Evolutionary conservation across 2,797 vertebrate species (phyloP), one percentile per base, ranked within the genome.

Genomic region (Pogoniulus pusillus): DNA sequence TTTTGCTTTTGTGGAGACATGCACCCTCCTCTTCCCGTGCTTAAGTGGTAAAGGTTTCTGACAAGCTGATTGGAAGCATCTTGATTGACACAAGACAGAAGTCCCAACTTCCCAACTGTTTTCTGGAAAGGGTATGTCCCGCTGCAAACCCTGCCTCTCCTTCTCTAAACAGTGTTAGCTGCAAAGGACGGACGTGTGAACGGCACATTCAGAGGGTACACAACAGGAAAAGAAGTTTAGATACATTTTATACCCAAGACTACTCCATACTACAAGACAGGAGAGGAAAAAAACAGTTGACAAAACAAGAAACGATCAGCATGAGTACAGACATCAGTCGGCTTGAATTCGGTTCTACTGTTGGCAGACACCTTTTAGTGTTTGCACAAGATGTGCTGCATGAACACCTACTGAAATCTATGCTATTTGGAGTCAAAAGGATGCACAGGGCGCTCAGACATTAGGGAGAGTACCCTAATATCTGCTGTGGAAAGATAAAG

Each of bases 281-380:
- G 7, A 19, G 27, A 17, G 37, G 11, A 70, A 41, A 47, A 43
- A 23, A 8, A 35, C 43, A 62, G 30, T 1, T 8, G 1, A 54
- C 17, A 79, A 58, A 86, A 8, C 5, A 84, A 64, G 24, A 10
- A 15, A 23, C 7, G 15, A 10, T 75, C 18, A 51, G 27, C 68
- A 71, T 17, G 11, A 82, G 66, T 13, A 58, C 7, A 24, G 20
- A 22, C 35, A 85, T 14, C 32, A 17, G 23, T 29, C 16, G 8
- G 6, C 27, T 59, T 86, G 13, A 75, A 54, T 59, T 49, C 66
- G 15, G 16, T 41, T 59, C 41, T 47, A 49, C 7, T 60, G 24
- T 3, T 47, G 29, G 15, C 34, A 3, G 2, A 41, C 16, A 39
- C 0, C 3, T 30, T 24, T 39, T 54, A n/a, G n/a, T n/a, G 59